phyloP scores from a whole-genome alignment of 2,797 vertebrate species.

The Cichlasoma orientale region DNA sequence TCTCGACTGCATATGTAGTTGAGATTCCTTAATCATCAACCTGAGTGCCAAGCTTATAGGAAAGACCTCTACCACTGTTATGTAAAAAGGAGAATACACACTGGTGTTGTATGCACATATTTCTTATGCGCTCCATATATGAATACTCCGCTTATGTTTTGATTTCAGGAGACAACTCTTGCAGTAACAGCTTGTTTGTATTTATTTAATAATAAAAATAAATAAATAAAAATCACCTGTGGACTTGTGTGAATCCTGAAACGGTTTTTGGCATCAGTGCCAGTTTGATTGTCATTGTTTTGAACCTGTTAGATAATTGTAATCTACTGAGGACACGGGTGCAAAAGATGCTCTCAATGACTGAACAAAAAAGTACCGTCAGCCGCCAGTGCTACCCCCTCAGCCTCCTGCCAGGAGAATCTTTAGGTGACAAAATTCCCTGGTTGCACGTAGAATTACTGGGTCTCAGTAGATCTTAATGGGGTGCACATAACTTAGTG shows the following conservation, averaged over 20 bases:
- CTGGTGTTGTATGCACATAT: slow-evolving; percentile 38
- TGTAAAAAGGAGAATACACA: too few species aligned
- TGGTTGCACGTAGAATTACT: too few species aligned
- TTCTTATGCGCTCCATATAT: slow-evolving; percentile 14
- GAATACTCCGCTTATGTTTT: slow-evolving; percentile 3
- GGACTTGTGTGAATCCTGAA: neutral
- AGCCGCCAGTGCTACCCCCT: too few species aligned
- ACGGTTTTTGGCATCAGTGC: neutral
- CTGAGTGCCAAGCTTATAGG: slow-evolving; percentile 56
- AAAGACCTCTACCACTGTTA: slow-evolving; percentile 34
- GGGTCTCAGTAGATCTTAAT: too few species aligned
- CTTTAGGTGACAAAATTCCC: too few species aligned
- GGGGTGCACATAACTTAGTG: too few species aligned
- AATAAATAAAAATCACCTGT: neutral
- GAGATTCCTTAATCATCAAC: slow-evolving; percentile 38
- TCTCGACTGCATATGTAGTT: slow-evolving; percentile 26
- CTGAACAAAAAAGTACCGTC: too few species aligned
- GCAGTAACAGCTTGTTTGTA: slow-evolving; percentile 19
- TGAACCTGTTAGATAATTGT: slow-evolving; percentile 12
- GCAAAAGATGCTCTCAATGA: neutral
- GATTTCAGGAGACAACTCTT: slow-evolving; percentile 17
- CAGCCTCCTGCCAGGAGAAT: too few species aligned
- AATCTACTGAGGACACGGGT: slow-evolving; percentile 52
- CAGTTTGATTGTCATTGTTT: neutral
- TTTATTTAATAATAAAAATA: slow-evolving; percentile 58